A percentile compares a stretch with the other conserved stretches of the same genome.
Conservation (phyloP, 2,113 vertebrate species). For the Epinephelus lanceolatus region DNA sequence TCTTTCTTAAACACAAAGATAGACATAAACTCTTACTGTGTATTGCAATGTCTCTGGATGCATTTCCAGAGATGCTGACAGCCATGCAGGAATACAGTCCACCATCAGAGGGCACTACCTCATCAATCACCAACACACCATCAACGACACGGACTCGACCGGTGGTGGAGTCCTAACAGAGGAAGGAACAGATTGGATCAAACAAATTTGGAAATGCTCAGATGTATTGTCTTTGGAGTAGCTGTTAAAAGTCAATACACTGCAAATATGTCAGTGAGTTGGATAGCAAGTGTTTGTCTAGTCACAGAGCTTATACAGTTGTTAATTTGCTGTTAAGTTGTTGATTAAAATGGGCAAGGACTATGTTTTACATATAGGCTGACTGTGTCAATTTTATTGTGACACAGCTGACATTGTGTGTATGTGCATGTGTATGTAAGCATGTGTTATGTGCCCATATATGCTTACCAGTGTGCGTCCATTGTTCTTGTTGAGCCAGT, state of each 20-base stretch:
- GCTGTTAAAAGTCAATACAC: not conserved
- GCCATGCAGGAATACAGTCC: conserved; percentile 85
- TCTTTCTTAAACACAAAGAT: not conserved
- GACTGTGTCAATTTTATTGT: not conserved
- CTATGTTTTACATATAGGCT: too few relatives aligned
- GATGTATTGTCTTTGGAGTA: not conserved
- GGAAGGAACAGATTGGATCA: not conserved
- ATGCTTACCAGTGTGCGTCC: conserved; percentile 47
- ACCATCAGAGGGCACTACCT: conserved; percentile 82
- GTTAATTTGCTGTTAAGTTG: too few relatives aligned
- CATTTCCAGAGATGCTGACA: conserved; percentile 67
- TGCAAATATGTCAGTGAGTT: not conserved
- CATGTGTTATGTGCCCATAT: not conserved
- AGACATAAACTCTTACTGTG: conserved; percentile 74
- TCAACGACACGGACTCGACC: conserved; percentile 51
- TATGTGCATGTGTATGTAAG: not conserved
- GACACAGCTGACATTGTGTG: not conserved
- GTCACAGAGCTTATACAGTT: not conserved
- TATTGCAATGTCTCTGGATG: conserved; percentile 75
- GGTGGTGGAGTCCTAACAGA: conserved; percentile 51
- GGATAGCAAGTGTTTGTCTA: not conserved
- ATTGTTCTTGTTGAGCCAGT: conserved; percentile 80
- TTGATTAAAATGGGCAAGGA: not conserved
- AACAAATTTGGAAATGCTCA: not conserved
- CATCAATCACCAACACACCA: conserved; percentile 69